Base-by-base conservation (phyloP, 2,888 invertebrate species). In the Ellobium chinense region DNA sequence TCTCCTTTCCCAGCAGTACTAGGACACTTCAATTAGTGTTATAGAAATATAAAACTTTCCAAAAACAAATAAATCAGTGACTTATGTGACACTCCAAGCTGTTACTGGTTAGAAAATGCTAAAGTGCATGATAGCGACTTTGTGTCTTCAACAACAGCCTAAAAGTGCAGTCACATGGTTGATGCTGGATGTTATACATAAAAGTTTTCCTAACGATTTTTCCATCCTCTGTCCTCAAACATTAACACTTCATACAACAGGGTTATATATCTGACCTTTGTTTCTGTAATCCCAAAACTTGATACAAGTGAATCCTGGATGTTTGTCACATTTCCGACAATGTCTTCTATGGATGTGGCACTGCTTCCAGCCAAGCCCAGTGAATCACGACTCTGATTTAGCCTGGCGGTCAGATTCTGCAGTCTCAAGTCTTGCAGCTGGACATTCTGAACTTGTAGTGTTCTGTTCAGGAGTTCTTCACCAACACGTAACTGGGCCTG, bases 351-450 rank as follows among this genome's bases (percentile, higher is more conserved):
- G 27, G 80, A 80, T 21, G 68, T 69, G 4, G 46, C 58, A 24
- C 39, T 66, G 36, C 60, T 80, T 18, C 81, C 81, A 62, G 85
- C 80, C 46, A 85, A 24, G 4, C 85, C 86, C 1, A 87, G 81
- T 24, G 58, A 31, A 14, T 36, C 62, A 31, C 77, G 39, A 12
- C 84, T 83, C 31, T 36, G 21, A 27, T 80, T 80, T 24, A 87
- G 82, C 60, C 72, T 56, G 7, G 31, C 29, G 7, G 76, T 37
- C 60, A 85, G 65, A 14, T 31, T 60, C 80, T 84, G 85, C 9
- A 88, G 78, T 9, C 68, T 54, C 14, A 29, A 12, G 60, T 86
- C 87, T 79, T 85, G 82, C 68, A 74, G 77, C 60, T 87, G 85
- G 4, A 88, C 75, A 31, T 21, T 68, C 9, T 72, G 62, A 31